Percentiles rank a stretch among this genome's conserved stretches.
These are phyloP conservation scores for Protobothrops flavoviridis DNA, from an alignment of 2,113 vertebrate genomes.

Conservation along the genomic window DNA sequence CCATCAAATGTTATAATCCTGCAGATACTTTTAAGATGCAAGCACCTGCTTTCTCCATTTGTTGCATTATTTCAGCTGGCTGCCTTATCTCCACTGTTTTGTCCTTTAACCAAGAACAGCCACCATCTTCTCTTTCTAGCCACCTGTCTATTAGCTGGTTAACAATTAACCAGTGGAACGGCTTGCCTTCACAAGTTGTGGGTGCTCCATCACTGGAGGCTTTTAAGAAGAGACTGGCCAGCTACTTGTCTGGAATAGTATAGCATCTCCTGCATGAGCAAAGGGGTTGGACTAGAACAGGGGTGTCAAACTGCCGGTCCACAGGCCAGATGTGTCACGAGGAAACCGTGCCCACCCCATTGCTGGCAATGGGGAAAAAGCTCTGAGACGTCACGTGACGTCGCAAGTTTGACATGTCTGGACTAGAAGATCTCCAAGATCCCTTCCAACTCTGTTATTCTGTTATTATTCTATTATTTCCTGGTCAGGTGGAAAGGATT, in stretches of 20 bases:
- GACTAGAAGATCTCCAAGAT: background rate
- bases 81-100: background rate
- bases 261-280: no score
- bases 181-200: background rate
- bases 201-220: background rate
- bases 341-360: no score
- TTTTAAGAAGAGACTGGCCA: background rate
- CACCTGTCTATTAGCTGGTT: background rate
- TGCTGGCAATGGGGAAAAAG: no score
- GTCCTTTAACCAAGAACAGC: background rate
- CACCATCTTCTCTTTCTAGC: background rate
- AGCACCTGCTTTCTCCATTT: background rate
- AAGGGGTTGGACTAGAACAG: no score
- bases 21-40: background rate
- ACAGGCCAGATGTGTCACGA: no score
- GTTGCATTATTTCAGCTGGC: background rate
- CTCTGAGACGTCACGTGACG: no score
- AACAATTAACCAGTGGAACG: background rate
- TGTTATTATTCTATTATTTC: background rate
- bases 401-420: no score
- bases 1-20: background rate
- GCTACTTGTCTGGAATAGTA: no score
- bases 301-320: no score
- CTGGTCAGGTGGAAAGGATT: background rate
- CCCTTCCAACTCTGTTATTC: background rate